phyloP scores from a whole-genome alignment of 2,797 vertebrate species.

The Hemibagrus guttatus region DNA sequence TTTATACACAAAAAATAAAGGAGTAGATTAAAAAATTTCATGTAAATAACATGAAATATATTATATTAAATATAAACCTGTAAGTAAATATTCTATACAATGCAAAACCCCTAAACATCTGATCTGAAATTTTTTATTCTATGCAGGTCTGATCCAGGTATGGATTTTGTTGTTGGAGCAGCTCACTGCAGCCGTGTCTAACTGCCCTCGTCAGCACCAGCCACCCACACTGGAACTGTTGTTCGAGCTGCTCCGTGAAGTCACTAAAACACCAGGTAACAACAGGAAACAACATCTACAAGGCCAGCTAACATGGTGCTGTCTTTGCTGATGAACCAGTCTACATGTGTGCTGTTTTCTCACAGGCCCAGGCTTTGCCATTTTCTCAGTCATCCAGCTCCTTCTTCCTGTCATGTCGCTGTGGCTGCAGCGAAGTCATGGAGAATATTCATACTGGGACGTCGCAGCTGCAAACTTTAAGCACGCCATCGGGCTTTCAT shows the following conservation, averaged over 20 bases:
- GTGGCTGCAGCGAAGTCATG: constrained; percentile 93
- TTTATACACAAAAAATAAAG: not conserved
- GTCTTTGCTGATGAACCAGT: not conserved
- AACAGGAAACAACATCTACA: not conserved
- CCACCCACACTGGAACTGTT: constrained; percentile 93
- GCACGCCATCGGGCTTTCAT: constrained; percentile 95
- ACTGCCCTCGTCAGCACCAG: constrained; percentile 95
- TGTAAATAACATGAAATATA: not conserved
- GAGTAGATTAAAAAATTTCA: not conserved
- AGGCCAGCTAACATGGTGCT: not conserved
- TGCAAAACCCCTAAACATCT: not conserved
- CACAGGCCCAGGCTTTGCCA: constrained; percentile 91
- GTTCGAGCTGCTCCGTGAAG: constrained; percentile 88
- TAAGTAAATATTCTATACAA: not conserved
- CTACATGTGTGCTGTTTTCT: not conserved
- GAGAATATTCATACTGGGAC: constrained; percentile 95
- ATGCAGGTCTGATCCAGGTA: constrained; percentile 91
- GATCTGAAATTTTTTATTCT: not conserved
- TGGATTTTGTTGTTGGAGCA: constrained; percentile 95
- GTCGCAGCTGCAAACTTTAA: constrained; percentile 94
- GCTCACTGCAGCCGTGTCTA: constrained; percentile 91
- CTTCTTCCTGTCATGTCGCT: constrained; percentile 95
- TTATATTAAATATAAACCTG: not conserved
- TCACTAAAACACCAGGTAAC: constrained; percentile 84
- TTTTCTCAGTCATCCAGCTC: constrained; percentile 93